phyloP scores from a whole-genome alignment of 2,797 vertebrate species.

The Neosalanx taihuensis region DNA sequence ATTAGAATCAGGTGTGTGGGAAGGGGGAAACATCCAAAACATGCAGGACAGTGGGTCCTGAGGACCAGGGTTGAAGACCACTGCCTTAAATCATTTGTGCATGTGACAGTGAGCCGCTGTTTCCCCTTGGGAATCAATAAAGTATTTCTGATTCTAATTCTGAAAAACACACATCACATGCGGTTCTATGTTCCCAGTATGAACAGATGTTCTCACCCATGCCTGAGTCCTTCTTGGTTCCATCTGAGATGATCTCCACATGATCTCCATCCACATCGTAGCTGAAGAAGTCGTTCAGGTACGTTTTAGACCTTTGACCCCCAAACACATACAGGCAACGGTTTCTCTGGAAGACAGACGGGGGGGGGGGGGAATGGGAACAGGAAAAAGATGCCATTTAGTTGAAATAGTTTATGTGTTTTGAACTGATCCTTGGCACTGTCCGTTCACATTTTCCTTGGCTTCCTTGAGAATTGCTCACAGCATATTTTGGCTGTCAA shows the following conservation, averaged over 20 bases:
- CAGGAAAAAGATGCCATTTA: no score
- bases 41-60: no score
- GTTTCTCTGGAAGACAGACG: slow-evolving; percentile 81
- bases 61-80: no score
- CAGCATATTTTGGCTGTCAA: not conserved
- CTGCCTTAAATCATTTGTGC: no score
- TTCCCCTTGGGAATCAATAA: not conserved
- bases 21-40: no score
- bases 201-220: slow-evolving; percentile 82
- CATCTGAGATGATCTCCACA: slow-evolving; percentile 97
- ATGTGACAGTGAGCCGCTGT: no score
- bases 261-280: slow-evolving; percentile 96
- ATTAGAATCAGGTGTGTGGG: no score
- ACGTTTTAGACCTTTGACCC: slow-evolving; percentile 96
- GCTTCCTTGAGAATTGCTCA: not conserved
- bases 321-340: slow-evolving; percentile 96
- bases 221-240: slow-evolving; percentile 98
- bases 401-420: slow-evolving; percentile 3
- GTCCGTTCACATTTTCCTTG: not conserved
- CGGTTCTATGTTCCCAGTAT: not conserved
- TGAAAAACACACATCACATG: no score
- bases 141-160: no score
- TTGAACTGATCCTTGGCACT: not conserved
- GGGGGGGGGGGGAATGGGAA: not conserved
- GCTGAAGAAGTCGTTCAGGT: slow-evolving; percentile 99